Conservation (phyloP, 2,797 vertebrate species). For the Anomalospiza imberbis region DNA sequence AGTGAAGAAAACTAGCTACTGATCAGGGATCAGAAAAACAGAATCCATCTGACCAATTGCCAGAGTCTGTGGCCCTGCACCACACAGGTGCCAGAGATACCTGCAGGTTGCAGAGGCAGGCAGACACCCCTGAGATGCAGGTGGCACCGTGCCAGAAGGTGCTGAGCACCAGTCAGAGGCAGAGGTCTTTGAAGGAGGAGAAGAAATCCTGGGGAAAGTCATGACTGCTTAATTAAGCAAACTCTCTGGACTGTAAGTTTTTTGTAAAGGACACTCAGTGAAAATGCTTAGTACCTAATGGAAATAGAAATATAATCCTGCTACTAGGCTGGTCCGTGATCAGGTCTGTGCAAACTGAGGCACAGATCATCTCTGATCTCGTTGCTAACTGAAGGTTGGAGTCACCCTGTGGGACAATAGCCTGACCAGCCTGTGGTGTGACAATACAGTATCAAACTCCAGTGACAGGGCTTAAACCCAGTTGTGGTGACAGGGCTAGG, state of each 20-base stretch:
- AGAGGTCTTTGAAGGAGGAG: background rate
- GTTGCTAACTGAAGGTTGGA: background rate
- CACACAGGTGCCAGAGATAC: accelerated
- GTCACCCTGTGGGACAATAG: background rate
- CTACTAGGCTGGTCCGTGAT: background rate
- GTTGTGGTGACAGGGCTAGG: background rate
- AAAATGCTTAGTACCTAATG: background rate
- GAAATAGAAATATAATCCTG: background rate
- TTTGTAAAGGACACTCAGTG: background rate
- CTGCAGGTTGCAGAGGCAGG: background rate
- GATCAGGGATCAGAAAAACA: background rate
- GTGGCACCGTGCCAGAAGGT: accelerated
- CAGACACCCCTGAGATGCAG: background rate
- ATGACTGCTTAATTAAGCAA: background rate
- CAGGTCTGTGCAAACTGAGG: background rate
- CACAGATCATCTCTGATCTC: background rate
- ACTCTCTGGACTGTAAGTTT: background rate
- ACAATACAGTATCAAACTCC: background rate
- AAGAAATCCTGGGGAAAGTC: background rate
- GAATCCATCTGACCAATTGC: background rate
- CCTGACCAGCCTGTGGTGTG: background rate
- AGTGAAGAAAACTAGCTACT: background rate
- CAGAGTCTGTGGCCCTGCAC: background rate
- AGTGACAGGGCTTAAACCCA: background rate
- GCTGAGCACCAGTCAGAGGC: background rate